Conservation (phyloP, 2,888 invertebrate species). For the Megalurothrips usitatus region DNA sequence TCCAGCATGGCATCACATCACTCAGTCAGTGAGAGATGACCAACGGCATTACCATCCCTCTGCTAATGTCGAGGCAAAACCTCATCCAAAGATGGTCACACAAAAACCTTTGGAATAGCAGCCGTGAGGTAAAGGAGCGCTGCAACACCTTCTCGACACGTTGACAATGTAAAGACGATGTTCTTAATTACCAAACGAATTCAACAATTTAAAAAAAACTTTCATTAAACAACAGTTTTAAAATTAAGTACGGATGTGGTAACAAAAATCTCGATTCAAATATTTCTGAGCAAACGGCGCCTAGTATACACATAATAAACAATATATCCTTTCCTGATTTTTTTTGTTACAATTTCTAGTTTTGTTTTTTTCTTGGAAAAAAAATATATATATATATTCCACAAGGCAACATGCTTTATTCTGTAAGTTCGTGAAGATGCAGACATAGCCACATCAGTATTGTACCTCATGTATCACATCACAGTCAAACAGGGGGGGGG, state of each 20-base stretch:
- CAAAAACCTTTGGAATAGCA: no score
- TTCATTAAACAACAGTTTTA: not conserved
- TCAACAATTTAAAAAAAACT: conserved; percentile 3
- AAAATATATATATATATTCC: not conserved
- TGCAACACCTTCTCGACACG: no score
- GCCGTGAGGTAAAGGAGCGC: no score
- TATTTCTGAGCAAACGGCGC: not conserved
- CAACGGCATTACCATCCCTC: no score
- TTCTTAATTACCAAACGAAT: not conserved
- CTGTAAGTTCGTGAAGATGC: not conserved
- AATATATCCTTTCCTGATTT: conserved; percentile 20
- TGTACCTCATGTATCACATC: not conserved
- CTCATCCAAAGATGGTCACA: no score
- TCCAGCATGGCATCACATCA: not conserved
- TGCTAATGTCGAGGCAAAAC: no score
- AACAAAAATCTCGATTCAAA: conserved; percentile 9
- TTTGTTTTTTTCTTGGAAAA: not conserved
- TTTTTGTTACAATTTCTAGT: not conserved
- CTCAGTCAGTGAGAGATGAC: not conserved
- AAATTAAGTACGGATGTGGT: not conserved
- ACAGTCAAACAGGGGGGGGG: not conserved
- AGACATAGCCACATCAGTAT: not conserved
- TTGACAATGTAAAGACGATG: no score
- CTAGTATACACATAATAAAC: conserved; percentile 10
- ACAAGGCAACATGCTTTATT: not conserved